Evolutionary conservation across 92 coral and sea anemone species (phyloP).

Genomic region (Actinostola sp.): DNA sequence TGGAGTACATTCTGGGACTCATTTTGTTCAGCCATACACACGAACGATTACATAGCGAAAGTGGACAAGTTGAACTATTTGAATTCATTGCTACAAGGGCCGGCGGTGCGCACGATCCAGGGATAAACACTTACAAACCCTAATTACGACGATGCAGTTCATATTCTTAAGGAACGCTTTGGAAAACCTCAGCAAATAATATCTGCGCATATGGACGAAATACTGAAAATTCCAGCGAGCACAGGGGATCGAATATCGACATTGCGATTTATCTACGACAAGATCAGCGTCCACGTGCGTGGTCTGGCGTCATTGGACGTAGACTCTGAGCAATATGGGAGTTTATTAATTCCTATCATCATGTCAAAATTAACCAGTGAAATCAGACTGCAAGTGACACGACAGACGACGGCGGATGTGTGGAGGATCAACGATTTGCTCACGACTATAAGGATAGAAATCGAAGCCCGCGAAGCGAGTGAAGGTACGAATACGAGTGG

Average conservation of each 20-base stretch:
- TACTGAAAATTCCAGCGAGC: conserved; percentile 14
- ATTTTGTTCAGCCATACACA: conserved; percentile 7
- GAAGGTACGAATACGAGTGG: conserved; percentile 12
- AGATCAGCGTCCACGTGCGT: conserved; percentile 22
- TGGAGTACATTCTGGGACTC: conserved; percentile 47
- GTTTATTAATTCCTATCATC: conserved; percentile 19
- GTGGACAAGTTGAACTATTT: conserved; percentile 31
- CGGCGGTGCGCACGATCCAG: conserved; percentile 15
- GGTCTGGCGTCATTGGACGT: conserved; percentile 23
- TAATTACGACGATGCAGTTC: conserved; percentile 26
- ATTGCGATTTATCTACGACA: conserved; percentile 25
- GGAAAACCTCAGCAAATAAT: conserved; percentile 42
- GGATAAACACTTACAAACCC: conserved; percentile 8
- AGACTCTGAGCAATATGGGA: conserved; percentile 23
- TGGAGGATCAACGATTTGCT: conserved; percentile 44
- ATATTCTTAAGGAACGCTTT: conserved; percentile 17
- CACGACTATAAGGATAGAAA: conserved; percentile 19
- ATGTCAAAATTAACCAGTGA: conserved; percentile 45
- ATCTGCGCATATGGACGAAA: conserved; percentile 49
- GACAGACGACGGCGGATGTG: conserved; percentile 25
- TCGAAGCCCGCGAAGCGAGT: conserved; percentile 46
- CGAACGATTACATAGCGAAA: background rate
- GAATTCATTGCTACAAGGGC: conserved; percentile 13
- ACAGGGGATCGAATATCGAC: background rate
- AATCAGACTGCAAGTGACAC: conserved; percentile 25